These are phyloP conservation scores for Mamestra configurata DNA, from an alignment of 1,140 invertebrate species.

Conservation along the genomic window DNA sequence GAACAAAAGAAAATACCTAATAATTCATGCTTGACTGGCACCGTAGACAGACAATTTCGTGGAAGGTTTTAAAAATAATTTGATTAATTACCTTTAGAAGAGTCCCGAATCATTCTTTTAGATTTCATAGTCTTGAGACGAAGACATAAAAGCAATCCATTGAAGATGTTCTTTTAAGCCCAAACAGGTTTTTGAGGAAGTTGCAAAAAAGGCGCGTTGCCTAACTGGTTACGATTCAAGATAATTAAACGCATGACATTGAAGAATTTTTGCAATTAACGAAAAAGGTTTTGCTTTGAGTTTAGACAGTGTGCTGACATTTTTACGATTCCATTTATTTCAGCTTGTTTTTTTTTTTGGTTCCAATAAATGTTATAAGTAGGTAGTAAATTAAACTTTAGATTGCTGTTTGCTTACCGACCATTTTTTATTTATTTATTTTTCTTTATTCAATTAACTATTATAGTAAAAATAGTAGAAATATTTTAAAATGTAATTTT, in stretches of 20 bases:
- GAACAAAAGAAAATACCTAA: constrained; percentile 4
- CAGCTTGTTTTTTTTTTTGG: background rate
- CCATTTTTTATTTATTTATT: background rate
- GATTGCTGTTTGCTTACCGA: background rate
- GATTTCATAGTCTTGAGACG: background rate
- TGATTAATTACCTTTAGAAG: constrained; percentile 1
- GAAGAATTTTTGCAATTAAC: constrained; percentile 32
- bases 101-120: background rate
- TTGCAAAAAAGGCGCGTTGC: constrained; percentile 62
- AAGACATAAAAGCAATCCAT: constrained; percentile 17
- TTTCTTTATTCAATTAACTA: no score
- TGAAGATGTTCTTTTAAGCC: constrained; percentile 38
- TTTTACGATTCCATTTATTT: constrained; percentile 6
- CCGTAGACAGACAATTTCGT: background rate
- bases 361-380: background rate
- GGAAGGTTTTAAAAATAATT: background rate
- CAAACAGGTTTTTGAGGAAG: constrained; percentile 67
- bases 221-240: background rate
- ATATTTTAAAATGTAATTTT: no score
- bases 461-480: no score
- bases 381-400: background rate
- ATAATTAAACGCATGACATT: constrained; percentile 28
- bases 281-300: background rate
- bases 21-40: background rate
- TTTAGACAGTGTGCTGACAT: background rate